Evolutionary conservation across 2,797 vertebrate species (phyloP).

Genomic region (Coluber constrictor): DNA sequence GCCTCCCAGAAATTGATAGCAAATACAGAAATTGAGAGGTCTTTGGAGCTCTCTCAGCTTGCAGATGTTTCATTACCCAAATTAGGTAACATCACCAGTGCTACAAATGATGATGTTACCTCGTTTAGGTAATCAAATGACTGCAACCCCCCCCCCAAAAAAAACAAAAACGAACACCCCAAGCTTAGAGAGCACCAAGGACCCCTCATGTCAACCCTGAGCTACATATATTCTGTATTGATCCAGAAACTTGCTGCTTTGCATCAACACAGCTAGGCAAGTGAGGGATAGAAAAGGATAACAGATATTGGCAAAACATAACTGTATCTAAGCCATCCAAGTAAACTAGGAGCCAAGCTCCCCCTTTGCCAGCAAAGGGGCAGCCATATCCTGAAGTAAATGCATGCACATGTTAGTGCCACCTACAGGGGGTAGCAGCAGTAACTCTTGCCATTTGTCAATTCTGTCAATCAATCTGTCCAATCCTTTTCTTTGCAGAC

Average conservation of each 20-base stretch:
- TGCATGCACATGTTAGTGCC: neutral
- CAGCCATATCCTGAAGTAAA: neutral
- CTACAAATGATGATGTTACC: neutral
- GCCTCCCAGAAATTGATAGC: neutral
- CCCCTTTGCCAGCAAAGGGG: neutral
- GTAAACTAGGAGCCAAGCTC: neutral
- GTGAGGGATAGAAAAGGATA: neutral
- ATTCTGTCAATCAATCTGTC: neutral
- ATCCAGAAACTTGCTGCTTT: neutral
- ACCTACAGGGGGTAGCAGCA: neutral
- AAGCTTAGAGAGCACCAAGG: neutral
- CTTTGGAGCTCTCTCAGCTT: neutral
- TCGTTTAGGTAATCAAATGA: neutral
- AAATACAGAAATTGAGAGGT: neutral
- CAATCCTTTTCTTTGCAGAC: neutral
- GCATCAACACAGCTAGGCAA: neutral
- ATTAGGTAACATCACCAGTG: neutral
- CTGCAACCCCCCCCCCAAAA: too few species aligned
- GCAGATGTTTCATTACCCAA: neutral
- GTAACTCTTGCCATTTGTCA: slow-evolving; percentile 3
- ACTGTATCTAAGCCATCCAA: neutral
- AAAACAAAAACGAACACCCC: too few species aligned
- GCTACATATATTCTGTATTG: neutral
- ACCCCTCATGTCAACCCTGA: neutral
- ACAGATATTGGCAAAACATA: slow-evolving; percentile 6